Base-by-base conservation (phyloP, 2,797 vertebrate genomes). In the Clamator glandarius region DNA sequence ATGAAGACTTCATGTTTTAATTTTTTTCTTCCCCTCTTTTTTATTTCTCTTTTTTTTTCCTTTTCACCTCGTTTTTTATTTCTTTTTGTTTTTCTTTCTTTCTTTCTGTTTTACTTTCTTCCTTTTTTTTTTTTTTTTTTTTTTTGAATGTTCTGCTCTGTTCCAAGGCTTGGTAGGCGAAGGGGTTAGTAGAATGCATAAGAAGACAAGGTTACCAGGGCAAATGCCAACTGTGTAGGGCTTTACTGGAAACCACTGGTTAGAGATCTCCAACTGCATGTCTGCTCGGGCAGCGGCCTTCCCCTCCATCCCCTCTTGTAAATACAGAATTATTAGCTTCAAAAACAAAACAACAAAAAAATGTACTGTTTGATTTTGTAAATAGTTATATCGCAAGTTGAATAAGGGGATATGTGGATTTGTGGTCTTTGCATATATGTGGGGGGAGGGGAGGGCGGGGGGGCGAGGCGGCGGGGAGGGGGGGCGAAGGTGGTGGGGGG, bases 331-430 rank as follows among this genome's bases (percentile, higher is more conserved):
- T 98, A 98, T 97, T 98, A 98, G 98, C 98, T 98, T 98, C 98
- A 98, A 89, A 92, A 93, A 98, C 98, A 91, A 94, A 94, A 91
- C 86, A 51, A 94, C 82, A 94, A 83, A 84, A 76, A 91, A 98
- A 98, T 98, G 98, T 99, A 99, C 99, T 98, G 99, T 99, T 99
- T 98, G 98, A 99, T 99, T 99, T 98, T 99, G 99, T 99, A 99
- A 98, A 99, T 99, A 99, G 98, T 98, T 98, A 98, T 98, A 99
- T 98, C 98, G 98, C 98, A 96, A 98, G 98, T 98, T 98, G 98
- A 99, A 98, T 98, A 94, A 97, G 97, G 96, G 98, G 98, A 98
- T 98, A 98, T 98, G 98, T 99, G 98, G 98, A 98, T 98, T 98
- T 98, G 98, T 99, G 99, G 98, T 99, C 98, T 99, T 98, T 99